Evolutionary conservation across 2,797 vertebrate species (phyloP).

Genomic region (Microctenopoma stevenorrisi): DNA sequence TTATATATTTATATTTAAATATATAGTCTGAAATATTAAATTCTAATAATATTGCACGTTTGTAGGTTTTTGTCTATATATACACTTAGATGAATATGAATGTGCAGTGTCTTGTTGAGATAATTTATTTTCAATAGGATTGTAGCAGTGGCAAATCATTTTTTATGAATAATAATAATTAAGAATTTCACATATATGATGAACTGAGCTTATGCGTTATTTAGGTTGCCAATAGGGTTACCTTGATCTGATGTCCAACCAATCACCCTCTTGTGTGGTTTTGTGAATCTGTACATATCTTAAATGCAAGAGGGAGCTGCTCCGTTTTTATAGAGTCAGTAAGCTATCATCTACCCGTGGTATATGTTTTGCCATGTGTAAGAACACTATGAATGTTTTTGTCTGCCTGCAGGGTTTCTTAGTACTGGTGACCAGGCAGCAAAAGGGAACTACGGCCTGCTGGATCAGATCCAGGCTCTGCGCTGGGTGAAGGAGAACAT

Average conservation of each 20-base stretch:
- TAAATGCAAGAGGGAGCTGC: slow-evolving; percentile 3
- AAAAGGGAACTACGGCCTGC: slow-evolving; percentile 95
- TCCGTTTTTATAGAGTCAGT: slow-evolving; percentile 1
- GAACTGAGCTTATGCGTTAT: slow-evolving; percentile 37
- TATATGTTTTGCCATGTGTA: neutral
- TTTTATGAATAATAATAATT: slow-evolving; percentile 21
- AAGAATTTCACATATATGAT: slow-evolving; percentile 15
- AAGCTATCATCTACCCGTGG: neutral
- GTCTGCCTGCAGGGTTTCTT: slow-evolving; percentile 87
- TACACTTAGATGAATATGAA: slow-evolving; percentile 42
- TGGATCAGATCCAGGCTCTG: slow-evolving; percentile 97
- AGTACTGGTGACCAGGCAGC: slow-evolving; percentile 97
- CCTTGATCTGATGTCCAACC: neutral
- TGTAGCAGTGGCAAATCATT: slow-evolving; percentile 7
- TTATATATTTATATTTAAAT: no score
- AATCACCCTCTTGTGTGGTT: slow-evolving; percentile 10
- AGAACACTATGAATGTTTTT: slow-evolving; percentile 7
- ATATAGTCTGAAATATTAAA: no score
- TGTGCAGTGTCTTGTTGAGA: slow-evolving; percentile 31
- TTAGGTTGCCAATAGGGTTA: slow-evolving; percentile 19
- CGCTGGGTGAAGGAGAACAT: slow-evolving; percentile 98
- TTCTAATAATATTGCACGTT: neutral
- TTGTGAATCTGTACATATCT: neutral
- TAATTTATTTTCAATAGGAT: slow-evolving; percentile 29
- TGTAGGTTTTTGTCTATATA: slow-evolving; percentile 34